Conservation (phyloP, 2,113 vertebrate genomes). For the Myiagra hebetior region DNA sequence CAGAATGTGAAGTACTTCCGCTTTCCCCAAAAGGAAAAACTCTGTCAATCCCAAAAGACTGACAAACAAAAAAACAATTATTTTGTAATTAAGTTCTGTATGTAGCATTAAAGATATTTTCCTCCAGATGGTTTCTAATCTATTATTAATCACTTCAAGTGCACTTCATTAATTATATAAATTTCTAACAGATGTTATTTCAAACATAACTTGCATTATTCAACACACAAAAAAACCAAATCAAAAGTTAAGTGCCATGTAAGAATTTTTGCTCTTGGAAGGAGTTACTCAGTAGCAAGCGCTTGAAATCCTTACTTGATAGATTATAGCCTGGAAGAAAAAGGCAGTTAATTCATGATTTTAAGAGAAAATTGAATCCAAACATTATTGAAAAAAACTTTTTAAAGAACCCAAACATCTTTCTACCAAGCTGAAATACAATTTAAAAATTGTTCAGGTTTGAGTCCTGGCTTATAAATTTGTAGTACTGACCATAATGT, state of each 20-base stretch:
- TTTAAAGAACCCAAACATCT: background rate
- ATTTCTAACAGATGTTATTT: slow-evolving; percentile 45
- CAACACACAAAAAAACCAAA: background rate
- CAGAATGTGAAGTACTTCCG: background rate
- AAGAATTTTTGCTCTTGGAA: background rate
- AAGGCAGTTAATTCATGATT: background rate
- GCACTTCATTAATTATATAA: background rate
- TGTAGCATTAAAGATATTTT: slow-evolving; percentile 18
- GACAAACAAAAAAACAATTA: slow-evolving; percentile 19
- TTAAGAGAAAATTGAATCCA: background rate
- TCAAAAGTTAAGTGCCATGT: background rate
- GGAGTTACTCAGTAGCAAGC: background rate
- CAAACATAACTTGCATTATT: slow-evolving; percentile 17
- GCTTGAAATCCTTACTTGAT: background rate
- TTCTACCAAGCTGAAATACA: background rate
- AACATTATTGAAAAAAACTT: background rate
- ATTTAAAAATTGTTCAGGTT: background rate
- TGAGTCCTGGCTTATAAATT: background rate
- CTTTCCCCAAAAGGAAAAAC: slow-evolving; percentile 38
- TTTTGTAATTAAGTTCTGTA: slow-evolving; percentile 48
- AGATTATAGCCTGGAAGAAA: background rate
- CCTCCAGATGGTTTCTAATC: slow-evolving; percentile 32
- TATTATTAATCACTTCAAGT: slow-evolving; percentile 43
- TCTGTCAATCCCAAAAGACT: background rate
- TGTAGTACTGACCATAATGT: background rate